phyloP scores from a whole-genome alignment of 1,140 invertebrate genomes.

The Reticulitermes speratus region DNA sequence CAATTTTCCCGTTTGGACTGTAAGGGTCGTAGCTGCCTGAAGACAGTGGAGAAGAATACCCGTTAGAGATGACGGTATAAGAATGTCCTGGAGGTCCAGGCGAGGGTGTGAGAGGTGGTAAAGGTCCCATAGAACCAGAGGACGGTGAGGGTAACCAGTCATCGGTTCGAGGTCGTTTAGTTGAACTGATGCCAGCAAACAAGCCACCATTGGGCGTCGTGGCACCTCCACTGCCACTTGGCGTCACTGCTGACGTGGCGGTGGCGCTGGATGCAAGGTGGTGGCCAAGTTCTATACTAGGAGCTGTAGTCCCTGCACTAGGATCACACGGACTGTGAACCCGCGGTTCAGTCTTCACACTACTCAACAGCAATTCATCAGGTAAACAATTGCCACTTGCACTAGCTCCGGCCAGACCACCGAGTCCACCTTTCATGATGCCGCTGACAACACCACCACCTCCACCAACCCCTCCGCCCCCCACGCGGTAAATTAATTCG shows the following conservation, averaged over 20 bases:
- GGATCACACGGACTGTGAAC: constrained; percentile 37
- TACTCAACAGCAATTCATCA: constrained; percentile 23
- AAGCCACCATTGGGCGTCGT: constrained; percentile 39
- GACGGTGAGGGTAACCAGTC: constrained; percentile 46
- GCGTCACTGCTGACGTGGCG: neutral
- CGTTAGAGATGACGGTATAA: constrained; percentile 65
- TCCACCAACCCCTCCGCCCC: constrained; percentile 20
- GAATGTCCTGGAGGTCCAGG: constrained; percentile 56
- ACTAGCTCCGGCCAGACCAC: constrained; percentile 24
- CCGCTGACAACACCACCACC: too few relatives aligned
- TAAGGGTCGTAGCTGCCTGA: constrained; percentile 82
- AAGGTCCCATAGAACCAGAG: constrained; percentile 44
- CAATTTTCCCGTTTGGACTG: constrained; percentile 82
- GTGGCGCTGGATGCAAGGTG: constrained; percentile 54
- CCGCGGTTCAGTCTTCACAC: constrained; percentile 41
- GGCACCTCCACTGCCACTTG: constrained; percentile 37
- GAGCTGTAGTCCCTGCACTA: constrained; percentile 49
- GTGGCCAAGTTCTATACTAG: constrained; percentile 54
- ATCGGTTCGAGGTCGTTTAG: constrained; percentile 44
- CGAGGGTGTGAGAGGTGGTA: constrained; percentile 57
- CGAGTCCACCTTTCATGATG: constrained; percentile 24
- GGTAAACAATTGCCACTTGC: neutral
- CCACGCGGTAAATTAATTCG: neutral
- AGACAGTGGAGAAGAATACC: constrained; percentile 79
- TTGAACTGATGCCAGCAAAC: constrained; percentile 39